These are phyloP conservation scores for Rhagonycha fulva DNA, from an alignment of 2,888 invertebrate genomes.

Conservation along the genomic window DNA sequence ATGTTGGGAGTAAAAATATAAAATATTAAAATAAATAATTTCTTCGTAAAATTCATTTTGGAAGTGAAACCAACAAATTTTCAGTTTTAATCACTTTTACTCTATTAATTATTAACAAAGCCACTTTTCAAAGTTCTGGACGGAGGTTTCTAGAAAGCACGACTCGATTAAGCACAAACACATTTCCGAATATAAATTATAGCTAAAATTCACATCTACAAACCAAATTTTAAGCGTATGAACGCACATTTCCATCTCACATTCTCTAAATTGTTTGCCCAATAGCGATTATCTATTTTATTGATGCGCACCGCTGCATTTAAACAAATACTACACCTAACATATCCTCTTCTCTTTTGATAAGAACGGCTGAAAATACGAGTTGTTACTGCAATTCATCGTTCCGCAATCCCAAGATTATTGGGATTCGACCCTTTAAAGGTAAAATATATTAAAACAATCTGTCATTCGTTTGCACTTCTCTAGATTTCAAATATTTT, in stretches of 20 bases:
- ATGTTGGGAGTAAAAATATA: background rate
- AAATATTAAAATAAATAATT: background rate
- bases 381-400: background rate
- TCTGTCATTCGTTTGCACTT: background rate
- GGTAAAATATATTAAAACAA: background rate
- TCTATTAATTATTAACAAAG: slow-evolving; percentile 19
- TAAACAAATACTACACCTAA: background rate
- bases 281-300: slow-evolving; percentile 15
- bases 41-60: background rate
- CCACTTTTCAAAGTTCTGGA: slow-evolving; percentile 10
- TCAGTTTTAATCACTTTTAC: slow-evolving; percentile 17
- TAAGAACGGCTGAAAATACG: background rate
- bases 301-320: slow-evolving; percentile 3
- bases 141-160: slow-evolving; percentile 10
- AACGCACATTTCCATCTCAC: slow-evolving; percentile 12
- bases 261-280: slow-evolving; percentile 6
- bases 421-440: background rate
- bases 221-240: slow-evolving; percentile 21
- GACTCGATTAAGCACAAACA: slow-evolving; percentile 18
- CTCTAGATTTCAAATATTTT: background rate
- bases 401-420: background rate
- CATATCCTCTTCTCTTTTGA: background rate
- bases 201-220: slow-evolving; percentile 20
- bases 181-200: slow-evolving; percentile 23
- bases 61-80: slow-evolving; percentile 2